These are phyloP conservation scores for Brevimyrus niger DNA, from an alignment of 2,113 vertebrate genomes.

Conservation along the genomic window DNA sequence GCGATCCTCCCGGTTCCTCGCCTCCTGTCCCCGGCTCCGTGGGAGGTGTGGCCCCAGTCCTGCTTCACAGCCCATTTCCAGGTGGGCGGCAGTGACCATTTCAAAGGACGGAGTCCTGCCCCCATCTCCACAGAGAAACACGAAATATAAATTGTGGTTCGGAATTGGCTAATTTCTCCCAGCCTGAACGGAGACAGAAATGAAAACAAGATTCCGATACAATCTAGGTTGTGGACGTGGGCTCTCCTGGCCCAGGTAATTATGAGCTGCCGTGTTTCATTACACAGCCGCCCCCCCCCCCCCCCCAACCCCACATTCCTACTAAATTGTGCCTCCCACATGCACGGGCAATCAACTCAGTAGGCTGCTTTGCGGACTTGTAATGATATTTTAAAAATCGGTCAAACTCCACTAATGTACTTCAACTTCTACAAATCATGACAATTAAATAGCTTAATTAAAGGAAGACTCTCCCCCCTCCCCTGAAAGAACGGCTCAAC, in stretches of 20 bases:
- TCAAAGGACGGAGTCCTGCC: slow-evolving; percentile 30
- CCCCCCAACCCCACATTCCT: slow-evolving; percentile 54
- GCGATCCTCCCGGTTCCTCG: background rate
- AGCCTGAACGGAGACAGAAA: slow-evolving; percentile 46
- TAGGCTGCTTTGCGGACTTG: slow-evolving; percentile 56
- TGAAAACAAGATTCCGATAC: slow-evolving; percentile 37
- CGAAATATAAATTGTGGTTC: slow-evolving; percentile 42
- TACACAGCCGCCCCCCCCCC: slow-evolving; percentile 25
- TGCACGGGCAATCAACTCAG: slow-evolving; percentile 61
- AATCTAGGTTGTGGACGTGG: slow-evolving; percentile 26
- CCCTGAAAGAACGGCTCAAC: background rate
- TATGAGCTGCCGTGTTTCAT: slow-evolving; percentile 40
- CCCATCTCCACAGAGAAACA: slow-evolving; percentile 34
- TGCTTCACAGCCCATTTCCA: slow-evolving; percentile 17
- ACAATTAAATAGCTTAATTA: slow-evolving; percentile 57
- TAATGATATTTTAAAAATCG: slow-evolving; percentile 70
- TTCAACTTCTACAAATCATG: slow-evolving; percentile 57
- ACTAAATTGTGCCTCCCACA: slow-evolving; percentile 64
- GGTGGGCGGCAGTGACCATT: slow-evolving; percentile 34
- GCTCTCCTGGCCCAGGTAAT: slow-evolving; percentile 50
- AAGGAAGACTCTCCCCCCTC: slow-evolving; percentile 32
- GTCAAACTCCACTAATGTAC: slow-evolving; percentile 56
- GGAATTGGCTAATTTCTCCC: slow-evolving; percentile 53
- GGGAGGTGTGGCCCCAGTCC: slow-evolving; percentile 13
- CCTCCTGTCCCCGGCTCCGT: background rate